These are phyloP conservation scores for Galerucella calmariensis DNA, from an alignment of 2,888 invertebrate genomes.

Conservation along the genomic window DNA sequence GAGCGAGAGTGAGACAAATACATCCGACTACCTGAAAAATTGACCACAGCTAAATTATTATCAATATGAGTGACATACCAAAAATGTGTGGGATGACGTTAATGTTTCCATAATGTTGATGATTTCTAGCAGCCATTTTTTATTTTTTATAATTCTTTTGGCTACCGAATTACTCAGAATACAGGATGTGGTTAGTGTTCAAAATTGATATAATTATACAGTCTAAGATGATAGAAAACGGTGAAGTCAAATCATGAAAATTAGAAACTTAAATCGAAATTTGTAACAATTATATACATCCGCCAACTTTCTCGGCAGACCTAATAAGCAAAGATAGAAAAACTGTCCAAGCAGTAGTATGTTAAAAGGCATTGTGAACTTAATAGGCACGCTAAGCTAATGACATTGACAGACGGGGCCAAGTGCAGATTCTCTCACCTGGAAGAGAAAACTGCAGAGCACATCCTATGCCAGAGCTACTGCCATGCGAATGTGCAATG, in stretches of 20 bases:
- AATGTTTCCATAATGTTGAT: conserved; percentile 14
- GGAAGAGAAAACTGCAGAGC: too few relatives aligned
- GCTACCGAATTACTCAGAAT: background rate
- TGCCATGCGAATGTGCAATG: too few relatives aligned
- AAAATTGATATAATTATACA: background rate
- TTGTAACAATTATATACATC: background rate
- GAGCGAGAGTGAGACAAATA: background rate
- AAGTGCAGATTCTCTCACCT: too few relatives aligned
- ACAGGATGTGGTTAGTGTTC: background rate
- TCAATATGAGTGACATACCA: conserved; percentile 26
- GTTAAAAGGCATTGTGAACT: too few relatives aligned
- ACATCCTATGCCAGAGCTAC: too few relatives aligned
- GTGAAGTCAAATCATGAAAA: background rate
- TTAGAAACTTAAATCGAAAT: background rate
- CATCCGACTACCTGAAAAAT: conserved; percentile 16
- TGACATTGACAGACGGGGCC: too few relatives aligned
- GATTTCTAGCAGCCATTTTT: conserved; percentile 1
- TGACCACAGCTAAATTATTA: conserved; percentile 20
- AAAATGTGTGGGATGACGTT: conserved; percentile 17
- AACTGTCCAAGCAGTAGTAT: too few relatives aligned
- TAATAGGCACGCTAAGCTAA: too few relatives aligned
- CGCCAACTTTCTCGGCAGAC: too few relatives aligned
- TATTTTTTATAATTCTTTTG: background rate
- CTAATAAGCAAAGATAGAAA: too few relatives aligned
- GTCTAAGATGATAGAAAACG: background rate